phyloP scores from a whole-genome alignment of 2,888 invertebrate genomes.

The Theodoxus fluviatilis region DNA sequence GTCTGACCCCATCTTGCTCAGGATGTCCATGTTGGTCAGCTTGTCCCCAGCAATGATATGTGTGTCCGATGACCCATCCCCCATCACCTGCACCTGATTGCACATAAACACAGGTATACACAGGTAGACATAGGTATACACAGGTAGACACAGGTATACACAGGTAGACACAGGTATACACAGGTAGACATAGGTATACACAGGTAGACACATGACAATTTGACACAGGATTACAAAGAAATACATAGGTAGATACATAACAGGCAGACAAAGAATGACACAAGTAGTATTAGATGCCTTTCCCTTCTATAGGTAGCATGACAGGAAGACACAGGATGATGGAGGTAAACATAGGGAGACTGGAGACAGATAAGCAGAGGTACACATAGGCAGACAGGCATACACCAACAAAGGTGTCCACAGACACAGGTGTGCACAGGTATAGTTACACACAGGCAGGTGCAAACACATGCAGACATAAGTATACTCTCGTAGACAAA shows the following conservation, averaged over 20 bases:
- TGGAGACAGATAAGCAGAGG: too few species aligned
- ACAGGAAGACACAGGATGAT: too few species aligned
- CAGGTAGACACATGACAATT: neutral
- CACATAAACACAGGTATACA: neutral
- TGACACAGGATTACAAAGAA: neutral
- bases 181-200: neutral
- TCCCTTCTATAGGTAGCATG: too few species aligned
- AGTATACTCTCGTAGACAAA: too few species aligned
- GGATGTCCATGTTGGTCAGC: constrained; percentile 46
- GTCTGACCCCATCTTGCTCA: constrained; percentile 44
- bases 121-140: neutral
- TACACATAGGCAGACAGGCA: too few species aligned
- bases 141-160: neutral
- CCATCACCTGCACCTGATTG: constrained; percentile 52
- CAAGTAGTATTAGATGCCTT: too few species aligned
- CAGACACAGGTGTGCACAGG: too few species aligned
- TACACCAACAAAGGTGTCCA: too few species aligned
- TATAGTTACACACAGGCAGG: too few species aligned
- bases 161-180: neutral
- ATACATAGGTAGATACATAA: neutral
- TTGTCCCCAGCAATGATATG: constrained; percentile 55
- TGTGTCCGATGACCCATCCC: constrained; percentile 51
- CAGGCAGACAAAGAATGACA: too few species aligned
- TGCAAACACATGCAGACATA: too few species aligned
- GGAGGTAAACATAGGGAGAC: too few species aligned